Evolutionary conservation across 2,888 invertebrate species (phyloP).

Genomic region (Lagria hirta): DNA sequence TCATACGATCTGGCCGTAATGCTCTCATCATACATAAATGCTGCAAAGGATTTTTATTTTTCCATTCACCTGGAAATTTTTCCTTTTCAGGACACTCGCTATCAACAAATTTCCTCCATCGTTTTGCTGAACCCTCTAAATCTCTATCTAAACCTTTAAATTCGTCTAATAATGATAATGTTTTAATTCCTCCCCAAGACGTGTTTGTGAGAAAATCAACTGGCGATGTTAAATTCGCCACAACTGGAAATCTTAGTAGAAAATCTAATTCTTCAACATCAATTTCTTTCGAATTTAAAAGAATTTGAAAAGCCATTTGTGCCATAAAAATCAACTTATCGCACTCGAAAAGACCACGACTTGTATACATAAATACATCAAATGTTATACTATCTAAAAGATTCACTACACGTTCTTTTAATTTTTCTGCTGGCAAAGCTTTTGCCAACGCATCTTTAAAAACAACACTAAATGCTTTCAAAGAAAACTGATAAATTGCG

Average conservation of each 20-base stretch:
- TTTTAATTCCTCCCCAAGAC: constrained; percentile 89
- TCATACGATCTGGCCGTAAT: constrained; percentile 90
- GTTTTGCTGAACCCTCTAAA: constrained; percentile 85
- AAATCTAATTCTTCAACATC: constrained; percentile 80
- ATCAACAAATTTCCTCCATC: constrained; percentile 92
- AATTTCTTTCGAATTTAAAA: constrained; percentile 67
- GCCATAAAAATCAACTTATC: constrained; percentile 90
- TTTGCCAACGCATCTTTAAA: constrained; percentile 80
- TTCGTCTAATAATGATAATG: constrained; percentile 73
- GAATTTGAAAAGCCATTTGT: constrained; percentile 73
- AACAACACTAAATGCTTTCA: constrained; percentile 91
- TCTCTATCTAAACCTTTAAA: constrained; percentile 86
- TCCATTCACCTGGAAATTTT: constrained; percentile 95
- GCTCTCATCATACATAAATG: constrained; percentile 91
- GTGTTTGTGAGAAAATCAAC: constrained; percentile 79
- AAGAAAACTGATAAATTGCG: constrained; percentile 92
- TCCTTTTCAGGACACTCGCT: constrained; percentile 92
- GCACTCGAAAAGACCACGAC: constrained; percentile 85
- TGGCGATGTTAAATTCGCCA: constrained; percentile 72
- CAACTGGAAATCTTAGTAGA: constrained; percentile 79
- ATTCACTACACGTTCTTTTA: constrained; percentile 71
- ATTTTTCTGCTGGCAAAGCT: constrained; percentile 68
- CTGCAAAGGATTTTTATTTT: constrained; percentile 82
- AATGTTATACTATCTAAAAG: constrained; percentile 87
- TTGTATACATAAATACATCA: constrained; percentile 84